Base-by-base conservation (phyloP, 1,140 invertebrate genomes). In the Orchesella cincta region DNA sequence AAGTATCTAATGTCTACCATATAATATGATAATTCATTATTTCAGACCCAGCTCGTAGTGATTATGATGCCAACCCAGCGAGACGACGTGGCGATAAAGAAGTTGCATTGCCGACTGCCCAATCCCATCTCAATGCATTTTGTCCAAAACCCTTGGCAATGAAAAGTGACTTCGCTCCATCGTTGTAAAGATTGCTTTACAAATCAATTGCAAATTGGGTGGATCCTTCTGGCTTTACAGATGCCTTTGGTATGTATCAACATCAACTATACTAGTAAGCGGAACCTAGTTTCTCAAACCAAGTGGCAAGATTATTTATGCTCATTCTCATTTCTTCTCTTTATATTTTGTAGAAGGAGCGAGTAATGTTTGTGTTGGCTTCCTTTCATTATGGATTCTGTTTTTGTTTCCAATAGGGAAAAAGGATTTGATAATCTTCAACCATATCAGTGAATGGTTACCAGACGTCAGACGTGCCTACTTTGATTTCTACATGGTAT, bases 201-300 rank as follows among this genome's bases (percentile, higher is more conserved):
- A 98, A 87, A 97, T 98, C 57, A 97, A 97, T 84, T 97, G 94
- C 83, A 98, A 99, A 87, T 84, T 98, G 1, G 97, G 97, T 28
- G 97, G 97, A 3, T 91, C 93, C 1, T 85, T 97, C 5, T 99
- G 97, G 87, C 89, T 1, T 86, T 98, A 0, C 86, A 89, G 52
- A 93, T 97, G 77, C 95, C 96, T 1, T 87, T 93, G 80, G 89
- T 91, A 87, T 87, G 86, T 77, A 3, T 5, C 3, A n/a, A n/a
- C n/a, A n/a, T n/a, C n/a, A n/a, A n/a, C n/a, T n/a, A n/a, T n/a
- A n/a, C n/a, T n/a, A n/a, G n/a, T n/a, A n/a, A n/a, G n/a, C n/a
- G n/a, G n/a, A n/a, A n/a, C n/a, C n/a, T n/a, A n/a, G n/a, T n/a
- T n/a, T n/a, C n/a, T n/a, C n/a, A n/a, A n/a, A n/a, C n/a, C n/a